These are phyloP conservation scores for Chelon labrosus DNA, from an alignment of 2,797 vertebrate species.

Conservation along the genomic window DNA sequence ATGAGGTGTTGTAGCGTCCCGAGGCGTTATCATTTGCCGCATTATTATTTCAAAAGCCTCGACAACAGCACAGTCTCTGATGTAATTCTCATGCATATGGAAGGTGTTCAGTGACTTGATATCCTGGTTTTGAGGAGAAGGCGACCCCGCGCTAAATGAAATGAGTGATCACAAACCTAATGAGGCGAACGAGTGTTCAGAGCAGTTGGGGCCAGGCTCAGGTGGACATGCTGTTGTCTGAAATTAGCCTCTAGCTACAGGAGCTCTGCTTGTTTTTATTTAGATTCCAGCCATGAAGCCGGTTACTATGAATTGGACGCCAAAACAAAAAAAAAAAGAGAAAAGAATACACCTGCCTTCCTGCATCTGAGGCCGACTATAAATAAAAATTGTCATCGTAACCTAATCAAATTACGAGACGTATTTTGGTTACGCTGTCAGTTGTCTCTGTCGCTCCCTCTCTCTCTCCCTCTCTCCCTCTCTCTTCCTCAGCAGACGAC, in stretches of 20 bases:
- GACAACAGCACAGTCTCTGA: constrained; percentile 77
- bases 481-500: constrained; percentile 70
- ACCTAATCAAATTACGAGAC: constrained; percentile 87
- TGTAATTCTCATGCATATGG: constrained; percentile 80
- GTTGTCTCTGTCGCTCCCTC: constrained; percentile 65
- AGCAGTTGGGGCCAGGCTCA: constrained; percentile 57
- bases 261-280: constrained; percentile 74
- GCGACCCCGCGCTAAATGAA: constrained; percentile 68
- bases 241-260: constrained; percentile 80
- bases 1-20: constrained; percentile 81
- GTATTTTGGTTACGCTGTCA: constrained; percentile 85
- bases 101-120: constrained; percentile 71
- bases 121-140: constrained; percentile 62
- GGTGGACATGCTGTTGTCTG: constrained; percentile 75
- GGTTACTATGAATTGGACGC: constrained; percentile 75
- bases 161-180: constrained; percentile 75
- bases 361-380: constrained; percentile 80
- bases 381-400: constrained; percentile 88
- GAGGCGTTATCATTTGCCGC: constrained; percentile 83
- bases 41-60: constrained; percentile 81
- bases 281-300: constrained; percentile 64
- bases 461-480: constrained; percentile 44
- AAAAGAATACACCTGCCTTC: constrained; percentile 45
- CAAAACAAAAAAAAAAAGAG: constrained; percentile 46
- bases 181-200: constrained; percentile 69